Percentiles rank a stretch among this genome's conserved stretches.
These are phyloP conservation scores for Vollenhovia emeryi DNA, from an alignment of 1,140 invertebrate species.

Conservation along the genomic window DNA sequence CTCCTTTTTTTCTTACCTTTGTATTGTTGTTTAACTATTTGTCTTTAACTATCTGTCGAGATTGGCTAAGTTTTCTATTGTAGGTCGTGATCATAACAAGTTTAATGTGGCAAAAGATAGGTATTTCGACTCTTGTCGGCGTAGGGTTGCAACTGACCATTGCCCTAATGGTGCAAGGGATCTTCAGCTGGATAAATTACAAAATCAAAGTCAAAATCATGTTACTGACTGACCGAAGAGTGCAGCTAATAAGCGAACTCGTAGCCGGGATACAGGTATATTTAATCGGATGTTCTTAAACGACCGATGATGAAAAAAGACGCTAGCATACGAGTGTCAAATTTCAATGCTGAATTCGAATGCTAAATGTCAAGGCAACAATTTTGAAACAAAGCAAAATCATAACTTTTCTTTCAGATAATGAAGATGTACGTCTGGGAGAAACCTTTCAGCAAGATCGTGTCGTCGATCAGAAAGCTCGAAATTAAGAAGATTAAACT, in stretches of 20 bases:
- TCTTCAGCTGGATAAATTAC: not conserved
- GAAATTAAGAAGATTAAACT: constrained; percentile 90
- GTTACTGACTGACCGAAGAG: too few relatives aligned
- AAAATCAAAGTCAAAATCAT: too few relatives aligned
- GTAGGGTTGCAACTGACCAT: too few relatives aligned
- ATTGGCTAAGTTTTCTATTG: not conserved
- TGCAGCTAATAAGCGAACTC: too few relatives aligned
- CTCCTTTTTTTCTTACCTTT: too few relatives aligned
- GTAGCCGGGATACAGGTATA: not conserved
- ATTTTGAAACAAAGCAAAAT: not conserved
- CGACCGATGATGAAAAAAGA: too few relatives aligned
- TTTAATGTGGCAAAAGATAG: constrained; percentile 51
- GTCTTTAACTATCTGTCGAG: too few relatives aligned
- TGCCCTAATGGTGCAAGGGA: too few relatives aligned
- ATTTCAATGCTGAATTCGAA: too few relatives aligned
- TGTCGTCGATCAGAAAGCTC: constrained; percentile 85
- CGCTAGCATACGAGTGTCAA: too few relatives aligned
- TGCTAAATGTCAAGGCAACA: not conserved
- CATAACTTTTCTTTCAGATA: constrained; percentile 82
- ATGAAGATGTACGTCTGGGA: constrained; percentile 95
- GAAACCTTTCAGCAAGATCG: constrained; percentile 88
- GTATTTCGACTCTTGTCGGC: not conserved
- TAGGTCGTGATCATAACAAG: constrained; percentile 34
- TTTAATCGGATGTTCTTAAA: too few relatives aligned
- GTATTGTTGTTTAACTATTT: too few relatives aligned